These are phyloP conservation scores for Andrena praecox DNA, from an alignment of 2,888 invertebrate species.

Conservation along the genomic window DNA sequence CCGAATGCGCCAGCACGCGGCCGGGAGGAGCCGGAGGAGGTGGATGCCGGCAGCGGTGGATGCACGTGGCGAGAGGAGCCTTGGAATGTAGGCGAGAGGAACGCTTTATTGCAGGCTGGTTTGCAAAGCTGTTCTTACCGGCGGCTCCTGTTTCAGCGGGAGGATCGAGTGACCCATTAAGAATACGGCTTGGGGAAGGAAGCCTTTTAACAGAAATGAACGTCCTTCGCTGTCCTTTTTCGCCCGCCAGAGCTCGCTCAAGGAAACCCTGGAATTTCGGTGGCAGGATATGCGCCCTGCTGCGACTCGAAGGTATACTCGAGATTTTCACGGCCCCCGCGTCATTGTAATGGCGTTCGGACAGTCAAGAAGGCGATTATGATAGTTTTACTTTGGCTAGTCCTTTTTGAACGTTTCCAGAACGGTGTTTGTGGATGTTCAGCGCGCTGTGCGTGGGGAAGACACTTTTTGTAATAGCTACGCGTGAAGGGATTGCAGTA, in stretches of 20 bases:
- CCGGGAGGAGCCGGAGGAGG: background rate
- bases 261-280: constrained; percentile 46
- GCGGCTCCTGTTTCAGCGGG: constrained; percentile 50
- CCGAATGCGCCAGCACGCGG: constrained; percentile 26
- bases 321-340: constrained; percentile 24
- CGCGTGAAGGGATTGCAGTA: too few relatives aligned
- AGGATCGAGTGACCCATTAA: constrained; percentile 68
- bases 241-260: background rate
- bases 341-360: background rate
- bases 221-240: constrained; percentile 43
- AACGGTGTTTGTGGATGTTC: background rate
- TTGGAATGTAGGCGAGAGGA: constrained; percentile 40
- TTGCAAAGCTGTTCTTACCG: constrained; percentile 67
- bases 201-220: constrained; percentile 67
- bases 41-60: background rate
- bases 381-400: constrained; percentile 5
- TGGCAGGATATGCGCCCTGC: constrained; percentile 2
- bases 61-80: constrained; percentile 13
- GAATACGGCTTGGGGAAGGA: constrained; percentile 45
- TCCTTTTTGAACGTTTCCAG: background rate
- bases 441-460: too few relatives aligned
- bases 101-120: constrained; percentile 62
- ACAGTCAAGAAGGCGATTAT: background rate
- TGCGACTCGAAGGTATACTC: background rate
- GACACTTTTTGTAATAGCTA: too few relatives aligned